These are phyloP conservation scores for Eupithecia dodoneata DNA, from an alignment of 2,888 invertebrate species.

Conservation along the genomic window DNA sequence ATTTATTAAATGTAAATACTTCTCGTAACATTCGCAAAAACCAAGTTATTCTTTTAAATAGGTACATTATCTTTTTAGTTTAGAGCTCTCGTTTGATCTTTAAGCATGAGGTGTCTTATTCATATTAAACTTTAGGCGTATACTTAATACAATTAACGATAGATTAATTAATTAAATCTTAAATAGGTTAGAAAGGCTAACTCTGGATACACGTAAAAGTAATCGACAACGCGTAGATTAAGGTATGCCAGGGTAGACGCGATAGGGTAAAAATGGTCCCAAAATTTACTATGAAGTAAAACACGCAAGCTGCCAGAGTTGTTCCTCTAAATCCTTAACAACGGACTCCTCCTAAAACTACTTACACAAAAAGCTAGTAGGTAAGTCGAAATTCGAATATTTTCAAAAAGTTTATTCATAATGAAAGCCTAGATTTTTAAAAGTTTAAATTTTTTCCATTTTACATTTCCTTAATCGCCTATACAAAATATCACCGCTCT, in stretches of 20 bases:
- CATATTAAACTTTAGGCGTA: slow-evolving; percentile 76
- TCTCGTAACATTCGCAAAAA: slow-evolving; percentile 76
- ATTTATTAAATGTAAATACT: slow-evolving; percentile 78
- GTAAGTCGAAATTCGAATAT: slow-evolving; percentile 53
- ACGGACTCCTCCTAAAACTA: slow-evolving; percentile 60
- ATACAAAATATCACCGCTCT: slow-evolving; percentile 80
- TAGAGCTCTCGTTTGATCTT: slow-evolving; percentile 56
- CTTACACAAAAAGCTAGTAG: slow-evolving; percentile 69
- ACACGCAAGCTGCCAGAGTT: slow-evolving; percentile 66
- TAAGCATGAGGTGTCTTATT: slow-evolving; percentile 70
- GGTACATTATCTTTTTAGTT: slow-evolving; percentile 47
- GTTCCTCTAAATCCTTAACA: slow-evolving; percentile 52
- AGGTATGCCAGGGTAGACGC: slow-evolving; percentile 56
- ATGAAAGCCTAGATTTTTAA: slow-evolving; percentile 61
- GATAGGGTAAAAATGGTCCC: slow-evolving; percentile 76
- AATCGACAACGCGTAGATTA: slow-evolving; percentile 47
- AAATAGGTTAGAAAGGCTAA: slow-evolving; percentile 42
- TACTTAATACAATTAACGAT: slow-evolving; percentile 39
- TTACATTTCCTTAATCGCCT: slow-evolving; percentile 64
- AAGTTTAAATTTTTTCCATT: slow-evolving; percentile 57
- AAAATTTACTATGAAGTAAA: slow-evolving; percentile 82
- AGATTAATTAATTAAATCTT: slow-evolving; percentile 44
- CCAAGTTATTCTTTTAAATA: slow-evolving; percentile 55
- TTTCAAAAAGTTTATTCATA: slow-evolving; percentile 47
- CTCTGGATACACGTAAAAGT: slow-evolving; percentile 40